phyloP scores from a whole-genome alignment of 2,888 invertebrate genomes.

The Crioceris asparagi region DNA sequence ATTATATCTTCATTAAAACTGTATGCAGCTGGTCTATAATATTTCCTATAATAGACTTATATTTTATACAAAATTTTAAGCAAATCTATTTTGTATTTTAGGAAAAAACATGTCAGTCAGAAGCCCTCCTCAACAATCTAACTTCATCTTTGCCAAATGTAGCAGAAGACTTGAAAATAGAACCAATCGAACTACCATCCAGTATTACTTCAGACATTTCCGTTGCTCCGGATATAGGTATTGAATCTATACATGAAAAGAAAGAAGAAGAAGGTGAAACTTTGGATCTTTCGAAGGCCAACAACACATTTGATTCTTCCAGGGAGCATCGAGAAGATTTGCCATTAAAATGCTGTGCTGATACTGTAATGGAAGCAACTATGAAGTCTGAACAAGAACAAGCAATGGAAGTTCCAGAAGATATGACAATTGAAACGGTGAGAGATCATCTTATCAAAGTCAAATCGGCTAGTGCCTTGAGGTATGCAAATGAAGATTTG shows the following conservation, averaged over 20 bases:
- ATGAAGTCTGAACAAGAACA: constrained; percentile 10
- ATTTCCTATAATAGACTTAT: too few relatives aligned
- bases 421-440: constrained; percentile 5
- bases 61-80: neutral
- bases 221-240: constrained; percentile 20
- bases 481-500: constrained; percentile 11
- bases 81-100: constrained; percentile 32
- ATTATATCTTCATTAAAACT: too few relatives aligned
- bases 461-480: constrained; percentile 15
- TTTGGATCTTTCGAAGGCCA: too few relatives aligned
- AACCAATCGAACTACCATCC: constrained; percentile 21
- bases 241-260: too few relatives aligned
- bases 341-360: too few relatives aligned
- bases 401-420: constrained; percentile 3
- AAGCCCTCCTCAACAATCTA: constrained; percentile 43
- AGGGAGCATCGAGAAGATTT: too few relatives aligned
- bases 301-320: too few relatives aligned
- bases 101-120: constrained; percentile 49
- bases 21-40: too few relatives aligned
- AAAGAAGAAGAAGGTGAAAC: too few relatives aligned
- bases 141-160: constrained; percentile 30
- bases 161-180: constrained; percentile 37
- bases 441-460: constrained; percentile 20
- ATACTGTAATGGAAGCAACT: too few relatives aligned
- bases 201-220: constrained; percentile 20